phyloP scores from a whole-genome alignment of 2,888 invertebrate species.

The Diarsia mendica region DNA sequence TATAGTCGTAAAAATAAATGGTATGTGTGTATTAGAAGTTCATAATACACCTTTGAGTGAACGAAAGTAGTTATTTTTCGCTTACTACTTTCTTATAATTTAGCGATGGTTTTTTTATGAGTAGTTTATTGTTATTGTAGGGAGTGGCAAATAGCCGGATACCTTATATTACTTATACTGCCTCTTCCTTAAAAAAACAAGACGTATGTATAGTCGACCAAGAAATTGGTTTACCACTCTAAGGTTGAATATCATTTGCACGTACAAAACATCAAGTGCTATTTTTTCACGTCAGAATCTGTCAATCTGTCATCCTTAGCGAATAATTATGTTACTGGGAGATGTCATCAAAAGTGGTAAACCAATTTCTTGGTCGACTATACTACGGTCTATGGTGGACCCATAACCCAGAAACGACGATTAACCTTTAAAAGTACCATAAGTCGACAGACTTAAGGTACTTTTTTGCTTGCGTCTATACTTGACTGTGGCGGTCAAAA shows the following conservation, averaged over 20 bases:
- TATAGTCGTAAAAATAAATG: constrained; percentile 47
- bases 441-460: no score
- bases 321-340: no score
- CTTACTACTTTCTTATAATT: constrained; percentile 9
- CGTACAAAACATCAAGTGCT: no score
- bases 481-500: no score
- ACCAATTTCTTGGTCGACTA: no score
- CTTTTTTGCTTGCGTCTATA: no score
- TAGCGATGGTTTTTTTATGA: constrained; percentile 6
- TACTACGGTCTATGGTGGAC: neutral
- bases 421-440: no score
- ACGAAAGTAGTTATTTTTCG: constrained; percentile 24
- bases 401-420: neutral
- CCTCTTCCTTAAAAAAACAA: neutral
- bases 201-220: neutral
- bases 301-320: no score
- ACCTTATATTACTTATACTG: neutral
- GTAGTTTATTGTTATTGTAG: neutral
- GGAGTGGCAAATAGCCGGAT: neutral
- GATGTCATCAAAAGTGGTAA: no score
- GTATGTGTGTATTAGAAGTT: constrained; percentile 26
- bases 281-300: no score
- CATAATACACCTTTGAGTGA: constrained; percentile 14
- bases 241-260: no score
- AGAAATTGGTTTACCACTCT: no score